Evolutionary conservation across 2,797 vertebrate genomes (phyloP).

Genomic region (Platyrinchus mystaceus): DNA sequence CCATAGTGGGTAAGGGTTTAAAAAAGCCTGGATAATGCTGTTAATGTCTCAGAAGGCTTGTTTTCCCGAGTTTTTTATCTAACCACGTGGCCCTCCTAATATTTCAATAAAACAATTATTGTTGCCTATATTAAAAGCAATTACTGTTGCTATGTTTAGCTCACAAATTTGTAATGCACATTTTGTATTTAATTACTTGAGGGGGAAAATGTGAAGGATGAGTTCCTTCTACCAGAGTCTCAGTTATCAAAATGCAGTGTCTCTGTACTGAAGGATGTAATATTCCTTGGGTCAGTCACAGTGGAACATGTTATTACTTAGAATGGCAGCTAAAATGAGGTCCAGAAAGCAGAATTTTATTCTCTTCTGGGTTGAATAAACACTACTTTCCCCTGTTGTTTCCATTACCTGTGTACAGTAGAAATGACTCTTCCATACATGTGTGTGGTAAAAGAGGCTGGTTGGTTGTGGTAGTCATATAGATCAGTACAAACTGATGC

Average conservation of each 20-base stretch:
- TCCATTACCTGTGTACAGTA: neutral
- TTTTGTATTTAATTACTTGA: neutral
- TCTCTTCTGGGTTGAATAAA: neutral
- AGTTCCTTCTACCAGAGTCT: neutral
- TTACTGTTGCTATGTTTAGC: slow-evolving; percentile 10
- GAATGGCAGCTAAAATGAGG: neutral
- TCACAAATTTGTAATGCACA: neutral
- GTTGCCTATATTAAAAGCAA: neutral
- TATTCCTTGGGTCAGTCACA: neutral
- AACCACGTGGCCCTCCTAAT: neutral
- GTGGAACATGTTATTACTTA: neutral
- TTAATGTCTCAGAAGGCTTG: slow-evolving; percentile 11
- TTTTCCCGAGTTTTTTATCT: neutral
- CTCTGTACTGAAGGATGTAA: neutral
- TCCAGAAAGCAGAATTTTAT: neutral
- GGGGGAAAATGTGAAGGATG: neutral
- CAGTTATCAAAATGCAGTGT: neutral
- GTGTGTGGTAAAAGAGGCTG: neutral
- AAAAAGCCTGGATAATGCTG: neutral
- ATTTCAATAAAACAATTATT: neutral
- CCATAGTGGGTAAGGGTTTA: neutral
- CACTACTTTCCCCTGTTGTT: neutral
- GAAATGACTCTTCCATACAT: neutral
- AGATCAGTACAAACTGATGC: neutral
- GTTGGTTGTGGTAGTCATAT: neutral